Percentiles rank a stretch among this genome's conserved stretches.
Conservation (phyloP, 2,113 vertebrate species). For the Sinocyclocheilus maitianheensis region DNA sequence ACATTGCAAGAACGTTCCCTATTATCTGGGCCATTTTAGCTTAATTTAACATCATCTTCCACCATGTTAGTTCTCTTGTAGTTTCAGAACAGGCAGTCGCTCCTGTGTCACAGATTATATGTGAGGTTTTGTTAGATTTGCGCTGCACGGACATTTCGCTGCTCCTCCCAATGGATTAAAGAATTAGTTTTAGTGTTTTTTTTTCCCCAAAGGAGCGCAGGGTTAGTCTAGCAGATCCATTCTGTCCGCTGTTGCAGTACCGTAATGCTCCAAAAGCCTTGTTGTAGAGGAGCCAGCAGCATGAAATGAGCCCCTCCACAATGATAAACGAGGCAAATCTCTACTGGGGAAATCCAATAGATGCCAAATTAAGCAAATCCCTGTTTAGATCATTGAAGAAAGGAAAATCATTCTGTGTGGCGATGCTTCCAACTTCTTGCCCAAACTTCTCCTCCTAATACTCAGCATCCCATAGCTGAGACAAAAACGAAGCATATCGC, state of each 20-base stretch:
- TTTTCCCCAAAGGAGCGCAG: constrained; percentile 25
- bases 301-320: constrained; percentile 49
- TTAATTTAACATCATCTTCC: neutral
- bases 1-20: no score
- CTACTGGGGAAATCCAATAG: constrained; percentile 39
- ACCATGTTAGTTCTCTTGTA: neutral
- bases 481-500: constrained; percentile 27
- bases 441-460: constrained; percentile 31
- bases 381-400: constrained; percentile 46
- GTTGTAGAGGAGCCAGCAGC: constrained; percentile 25
- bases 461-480: constrained; percentile 4
- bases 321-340: constrained; percentile 50
- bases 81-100: no score
- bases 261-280: constrained; percentile 25
- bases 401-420: constrained; percentile 41
- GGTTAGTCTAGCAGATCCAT: constrained; percentile 42
- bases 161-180: neutral
- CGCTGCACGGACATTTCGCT: neutral
- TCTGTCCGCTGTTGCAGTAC: constrained; percentile 35
- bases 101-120: neutral
- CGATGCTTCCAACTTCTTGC: constrained; percentile 7
- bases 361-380: constrained; percentile 53
- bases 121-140: constrained; percentile 5
- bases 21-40: neutral
- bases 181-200: constrained; percentile 10